Conservation (phyloP, 2,113 vertebrate genomes). For the Ophthalmolycus amberensis region DNA sequence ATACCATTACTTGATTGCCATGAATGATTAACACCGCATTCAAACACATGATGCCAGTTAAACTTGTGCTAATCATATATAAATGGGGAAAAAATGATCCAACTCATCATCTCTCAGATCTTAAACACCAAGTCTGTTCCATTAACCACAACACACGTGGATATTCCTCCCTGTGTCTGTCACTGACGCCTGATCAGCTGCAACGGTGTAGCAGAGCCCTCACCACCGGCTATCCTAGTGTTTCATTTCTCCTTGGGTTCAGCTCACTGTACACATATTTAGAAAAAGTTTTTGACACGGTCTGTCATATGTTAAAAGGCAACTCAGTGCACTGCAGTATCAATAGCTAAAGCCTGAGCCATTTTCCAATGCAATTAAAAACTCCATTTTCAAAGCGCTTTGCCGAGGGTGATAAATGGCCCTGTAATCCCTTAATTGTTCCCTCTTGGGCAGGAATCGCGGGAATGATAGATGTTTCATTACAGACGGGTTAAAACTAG, state of each 20-base stretch:
- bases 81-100: background rate
- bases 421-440: conserved; percentile 78
- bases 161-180: background rate
- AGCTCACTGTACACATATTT: background rate
- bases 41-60: conserved; percentile 9
- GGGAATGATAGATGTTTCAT: conserved; percentile 63
- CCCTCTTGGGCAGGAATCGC: conserved; percentile 66
- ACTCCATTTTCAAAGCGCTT: conserved; percentile 80
- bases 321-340: conserved; percentile 59
- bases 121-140: background rate
- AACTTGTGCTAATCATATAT: background rate
- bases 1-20: conserved; percentile 45
- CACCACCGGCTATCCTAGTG: background rate
- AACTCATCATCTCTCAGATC: background rate
- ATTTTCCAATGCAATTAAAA: conserved; percentile 81
- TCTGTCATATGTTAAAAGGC: conserved; percentile 20
- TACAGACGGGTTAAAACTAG: conserved; percentile 29
- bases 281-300: conserved; percentile 2
- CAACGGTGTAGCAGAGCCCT: background rate
- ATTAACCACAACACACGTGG: background rate
- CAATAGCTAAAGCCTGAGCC: conserved; percentile 70
- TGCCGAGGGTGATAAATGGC: conserved; percentile 75
- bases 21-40: conserved; percentile 23
- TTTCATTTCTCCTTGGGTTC: background rate
- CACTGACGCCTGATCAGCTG: background rate